phyloP scores from a whole-genome alignment of 2,113 vertebrate genomes.

The Stegostoma tigrinum region DNA sequence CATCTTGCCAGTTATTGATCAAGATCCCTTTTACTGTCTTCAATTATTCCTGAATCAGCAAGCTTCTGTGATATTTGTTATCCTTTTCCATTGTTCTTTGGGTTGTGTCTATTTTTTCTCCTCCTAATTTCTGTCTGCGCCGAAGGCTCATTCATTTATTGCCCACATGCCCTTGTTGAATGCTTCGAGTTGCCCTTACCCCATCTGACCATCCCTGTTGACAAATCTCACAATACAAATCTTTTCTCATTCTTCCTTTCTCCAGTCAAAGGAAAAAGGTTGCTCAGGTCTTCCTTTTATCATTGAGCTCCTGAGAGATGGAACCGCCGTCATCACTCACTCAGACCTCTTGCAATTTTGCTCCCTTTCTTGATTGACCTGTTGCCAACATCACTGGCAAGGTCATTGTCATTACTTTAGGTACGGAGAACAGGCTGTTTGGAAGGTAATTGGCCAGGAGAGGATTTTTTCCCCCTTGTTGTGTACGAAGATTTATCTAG shows the following conservation, averaged over 20 bases:
- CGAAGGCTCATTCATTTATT: background rate
- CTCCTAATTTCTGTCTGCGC: background rate
- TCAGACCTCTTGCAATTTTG: too few relatives aligned
- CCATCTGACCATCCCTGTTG: background rate
- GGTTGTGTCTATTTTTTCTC: background rate
- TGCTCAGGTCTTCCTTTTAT: background rate
- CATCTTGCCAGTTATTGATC: background rate
- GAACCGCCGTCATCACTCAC: too few relatives aligned
- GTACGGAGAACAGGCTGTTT: too few relatives aligned
- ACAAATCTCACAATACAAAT: background rate
- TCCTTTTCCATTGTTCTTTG: background rate
- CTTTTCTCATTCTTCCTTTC: background rate
- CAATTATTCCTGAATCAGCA: background rate
- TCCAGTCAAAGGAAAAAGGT: background rate
- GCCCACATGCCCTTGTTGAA: background rate
- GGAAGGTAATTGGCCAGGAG: too few relatives aligned
- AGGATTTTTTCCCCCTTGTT: too few relatives aligned
- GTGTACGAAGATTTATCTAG: too few relatives aligned
- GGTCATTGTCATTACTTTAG: too few relatives aligned
- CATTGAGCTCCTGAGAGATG: too few relatives aligned
- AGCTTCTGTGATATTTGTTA: background rate
- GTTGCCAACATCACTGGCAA: too few relatives aligned
- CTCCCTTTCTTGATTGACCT: too few relatives aligned
- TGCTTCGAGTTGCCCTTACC: background rate
- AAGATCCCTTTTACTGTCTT: background rate